Conservation (phyloP, 1,140 invertebrate genomes). For the Proctacanthus coquilletti region DNA sequence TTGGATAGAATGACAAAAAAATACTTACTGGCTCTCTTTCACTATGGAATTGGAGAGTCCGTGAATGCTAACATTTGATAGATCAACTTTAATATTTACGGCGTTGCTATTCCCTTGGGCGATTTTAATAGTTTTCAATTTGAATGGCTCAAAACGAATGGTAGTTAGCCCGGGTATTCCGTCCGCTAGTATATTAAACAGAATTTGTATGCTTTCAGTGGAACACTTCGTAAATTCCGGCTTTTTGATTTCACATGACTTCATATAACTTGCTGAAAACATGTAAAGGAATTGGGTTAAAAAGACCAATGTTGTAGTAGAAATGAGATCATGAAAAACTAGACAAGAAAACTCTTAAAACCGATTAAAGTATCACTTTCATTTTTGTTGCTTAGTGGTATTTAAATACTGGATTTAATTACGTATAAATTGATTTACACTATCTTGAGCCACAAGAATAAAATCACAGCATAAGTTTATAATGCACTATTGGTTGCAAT, state of each 20-base stretch:
- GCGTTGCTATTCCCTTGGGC: slow-evolving; percentile 46
- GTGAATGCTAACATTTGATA: slow-evolving; percentile 43
- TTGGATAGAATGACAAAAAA: not conserved
- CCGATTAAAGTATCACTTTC: too few species aligned
- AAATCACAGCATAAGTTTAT: too few species aligned
- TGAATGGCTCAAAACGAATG: slow-evolving; percentile 45
- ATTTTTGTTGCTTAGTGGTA: too few species aligned
- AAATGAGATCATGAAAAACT: too few species aligned
- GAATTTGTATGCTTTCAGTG: slow-evolving; percentile 39
- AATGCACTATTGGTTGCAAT: too few species aligned
- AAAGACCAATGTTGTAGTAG: too few species aligned
- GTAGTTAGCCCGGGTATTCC: slow-evolving; percentile 27
- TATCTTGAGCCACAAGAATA: too few species aligned
- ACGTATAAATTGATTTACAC: too few species aligned
- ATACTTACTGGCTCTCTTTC: slow-evolving; percentile 38
- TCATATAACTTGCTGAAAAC: slow-evolving; percentile 47
- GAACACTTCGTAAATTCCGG: slow-evolving; percentile 46
- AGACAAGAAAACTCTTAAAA: too few species aligned
- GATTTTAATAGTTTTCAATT: slow-evolving; percentile 44
- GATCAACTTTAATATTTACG: slow-evolving; percentile 47
- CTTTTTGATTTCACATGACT: slow-evolving; percentile 43
- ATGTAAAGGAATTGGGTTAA: too few species aligned
- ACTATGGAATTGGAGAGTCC: slow-evolving; percentile 47
- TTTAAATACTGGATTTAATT: too few species aligned
- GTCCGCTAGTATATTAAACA: slow-evolving; percentile 41